phyloP scores from a whole-genome alignment of 2,113 vertebrate species.

The Grammomys dolichurus region DNA sequence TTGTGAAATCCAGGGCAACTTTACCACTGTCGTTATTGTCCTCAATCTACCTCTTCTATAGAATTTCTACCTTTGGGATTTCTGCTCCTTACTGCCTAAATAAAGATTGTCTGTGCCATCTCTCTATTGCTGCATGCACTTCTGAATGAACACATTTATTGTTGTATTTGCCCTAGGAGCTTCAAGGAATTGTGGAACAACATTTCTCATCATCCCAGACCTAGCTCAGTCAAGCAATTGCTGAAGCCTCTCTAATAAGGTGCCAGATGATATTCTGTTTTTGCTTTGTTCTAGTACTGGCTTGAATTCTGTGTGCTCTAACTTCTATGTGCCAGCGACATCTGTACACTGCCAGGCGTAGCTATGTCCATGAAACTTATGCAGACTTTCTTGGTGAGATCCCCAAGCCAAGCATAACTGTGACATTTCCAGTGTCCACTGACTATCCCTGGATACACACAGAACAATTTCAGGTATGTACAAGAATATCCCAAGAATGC shows the following conservation, averaged over 20 bases:
- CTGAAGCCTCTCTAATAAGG: rapidly evolving
- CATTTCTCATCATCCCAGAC: background rate
- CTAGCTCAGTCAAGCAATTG: background rate
- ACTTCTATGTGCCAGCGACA: background rate
- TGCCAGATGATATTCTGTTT: background rate
- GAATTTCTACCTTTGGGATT: too few species aligned
- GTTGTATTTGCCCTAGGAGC: background rate
- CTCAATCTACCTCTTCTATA: too few species aligned
- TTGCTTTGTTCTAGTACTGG: background rate
- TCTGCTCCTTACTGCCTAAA: too few species aligned
- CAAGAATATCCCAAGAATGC: background rate
- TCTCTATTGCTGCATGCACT: too few species aligned
- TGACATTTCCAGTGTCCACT: background rate
- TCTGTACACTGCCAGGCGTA: too few species aligned
- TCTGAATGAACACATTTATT: too few species aligned
- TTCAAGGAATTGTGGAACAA: background rate
- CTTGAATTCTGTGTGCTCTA: background rate
- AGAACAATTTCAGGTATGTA: too few species aligned
- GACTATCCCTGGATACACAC: background rate
- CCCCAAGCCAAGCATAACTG: background rate
- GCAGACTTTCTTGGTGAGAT: background rate
- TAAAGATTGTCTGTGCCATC: too few species aligned
- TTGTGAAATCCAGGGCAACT: too few species aligned
- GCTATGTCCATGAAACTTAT: background rate
- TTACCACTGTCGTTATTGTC: too few species aligned